Base-by-base conservation (phyloP, 2,888 invertebrate species). In the Acronicta aceris region DNA sequence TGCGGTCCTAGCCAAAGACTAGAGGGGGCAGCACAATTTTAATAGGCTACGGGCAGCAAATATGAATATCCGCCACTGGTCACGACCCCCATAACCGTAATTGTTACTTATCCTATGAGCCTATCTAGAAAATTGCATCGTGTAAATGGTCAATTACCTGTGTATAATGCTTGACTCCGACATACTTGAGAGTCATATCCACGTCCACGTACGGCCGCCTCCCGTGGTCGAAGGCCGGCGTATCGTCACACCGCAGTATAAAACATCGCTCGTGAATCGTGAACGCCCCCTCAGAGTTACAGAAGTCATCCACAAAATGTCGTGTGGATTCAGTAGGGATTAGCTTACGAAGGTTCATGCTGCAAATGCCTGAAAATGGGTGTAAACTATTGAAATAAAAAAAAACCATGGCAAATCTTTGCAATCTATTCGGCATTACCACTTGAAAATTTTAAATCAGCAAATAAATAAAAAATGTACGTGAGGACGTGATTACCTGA, bases 261-360 rank as follows among this genome's bases (percentile, higher is more conserved):
- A 87, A 94, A 57, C 93, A 94, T 0, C 94, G 84, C 73, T 94
- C 94, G 48, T 90, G 88, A 48, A 95, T 89, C 5, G 89, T 87
- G n/a, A 95, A 76, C 0, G 88, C 78, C 0, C 80, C 83, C 0
- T 86, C 86, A 0, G 66, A 66, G 69, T 91, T 91, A 71, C 93
- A 90, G 75, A 92, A 92, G 25, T 79, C 86, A 3, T 83, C 79
- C 3, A 92, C 17, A 68, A 95, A 95, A 30, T 88, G 82, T 0
- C 86, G 54, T 0, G 90, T 69, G 71, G 88, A 87, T 7, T 93
- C 91, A 0, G 92, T 90, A 0, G 95, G 91, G 1, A 95, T 82
- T 17, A 96, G 78, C 45, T 95, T 91, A 17, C 93, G 90, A 1
- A 95, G 89, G 69, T 95, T 95, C 78, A 95, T 83, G 75, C 95